A percentile compares a stretch with the other conserved stretches of the same genome.
Evolutionary conservation across 2,888 invertebrate species (phyloP).

Genomic region (Cephalotes varians): DNA sequence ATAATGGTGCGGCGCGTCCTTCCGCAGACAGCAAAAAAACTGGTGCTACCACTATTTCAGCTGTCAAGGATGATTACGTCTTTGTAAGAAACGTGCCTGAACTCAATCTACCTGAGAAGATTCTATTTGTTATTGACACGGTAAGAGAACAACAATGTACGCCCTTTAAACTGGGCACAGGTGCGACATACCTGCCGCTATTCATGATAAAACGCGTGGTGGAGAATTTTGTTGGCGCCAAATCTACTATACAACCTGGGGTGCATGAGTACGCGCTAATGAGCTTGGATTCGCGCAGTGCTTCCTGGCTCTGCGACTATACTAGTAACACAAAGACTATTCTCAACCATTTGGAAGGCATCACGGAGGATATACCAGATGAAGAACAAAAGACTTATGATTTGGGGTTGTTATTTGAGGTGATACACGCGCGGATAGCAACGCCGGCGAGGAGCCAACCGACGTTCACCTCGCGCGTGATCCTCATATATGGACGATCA

Average conservation of each 20-base stretch:
- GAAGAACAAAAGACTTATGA: constrained; percentile 87
- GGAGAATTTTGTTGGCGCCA: constrained; percentile 89
- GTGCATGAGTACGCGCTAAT: constrained; percentile 89
- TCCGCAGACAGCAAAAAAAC: constrained; percentile 24
- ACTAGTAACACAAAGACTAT: constrained; percentile 88
- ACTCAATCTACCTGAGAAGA: constrained; percentile 88
- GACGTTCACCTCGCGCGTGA: constrained; percentile 88
- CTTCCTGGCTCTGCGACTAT: constrained; percentile 88
- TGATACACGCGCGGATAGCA: constrained; percentile 87
- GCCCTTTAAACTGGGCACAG: constrained; percentile 87
- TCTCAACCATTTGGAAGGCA: constrained; percentile 87
- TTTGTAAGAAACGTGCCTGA: constrained; percentile 64
- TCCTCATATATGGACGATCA: constrained; percentile 90
- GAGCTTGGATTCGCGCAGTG: constrained; percentile 87
- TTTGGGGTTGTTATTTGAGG: constrained; percentile 87
- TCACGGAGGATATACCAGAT: constrained; percentile 85
- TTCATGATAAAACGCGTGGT: constrained; percentile 89
- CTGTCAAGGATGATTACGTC: constrained; percentile 36
- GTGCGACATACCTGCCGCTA: constrained; percentile 87
- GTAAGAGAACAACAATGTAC: constrained; percentile 88
- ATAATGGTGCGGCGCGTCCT: constrained; percentile 17
- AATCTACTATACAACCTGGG: constrained; percentile 87
- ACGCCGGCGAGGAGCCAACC: constrained; percentile 81
- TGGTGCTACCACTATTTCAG: neutral
- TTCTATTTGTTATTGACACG: constrained; percentile 89